phyloP scores from a whole-genome alignment of 2,888 invertebrate species.

The Laspeyria flexula region DNA sequence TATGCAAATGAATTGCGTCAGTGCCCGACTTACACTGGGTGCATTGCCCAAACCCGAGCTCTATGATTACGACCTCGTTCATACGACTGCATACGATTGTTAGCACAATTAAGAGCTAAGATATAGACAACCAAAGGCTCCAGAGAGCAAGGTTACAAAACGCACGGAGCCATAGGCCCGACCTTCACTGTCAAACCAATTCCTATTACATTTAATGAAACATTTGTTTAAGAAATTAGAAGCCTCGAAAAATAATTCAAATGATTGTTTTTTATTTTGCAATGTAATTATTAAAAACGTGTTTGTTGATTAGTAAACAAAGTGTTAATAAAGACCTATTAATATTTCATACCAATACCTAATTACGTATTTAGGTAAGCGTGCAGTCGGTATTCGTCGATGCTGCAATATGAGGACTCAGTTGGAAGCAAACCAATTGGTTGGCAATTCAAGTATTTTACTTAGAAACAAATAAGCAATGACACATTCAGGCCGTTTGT shows the following conservation, averaged over 20 bases:
- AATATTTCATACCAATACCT: conserved; percentile 30
- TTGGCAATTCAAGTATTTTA: not conserved
- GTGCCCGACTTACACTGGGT: conserved; percentile 51
- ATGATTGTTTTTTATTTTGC: not conserved
- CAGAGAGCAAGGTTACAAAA: conserved; percentile 64
- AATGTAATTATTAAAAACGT: conserved; percentile 1
- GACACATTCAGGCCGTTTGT: not conserved
- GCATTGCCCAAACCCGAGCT: conserved; percentile 53
- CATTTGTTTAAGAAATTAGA: conserved; percentile 4
- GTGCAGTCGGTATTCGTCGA: conserved; percentile 7
- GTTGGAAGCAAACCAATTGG: conserved; percentile 8
- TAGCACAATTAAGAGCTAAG: conserved; percentile 71
- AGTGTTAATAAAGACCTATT: conserved; percentile 27
- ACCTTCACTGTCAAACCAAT: conserved; percentile 38
- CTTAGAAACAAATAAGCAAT: not conserved
- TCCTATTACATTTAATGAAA: conserved; percentile 13
- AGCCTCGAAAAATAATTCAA: not conserved
- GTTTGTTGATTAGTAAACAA: conserved; percentile 27
- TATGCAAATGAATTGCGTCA: conserved; percentile 55
- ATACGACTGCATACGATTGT: conserved; percentile 64
- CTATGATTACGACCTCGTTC: conserved; percentile 61
- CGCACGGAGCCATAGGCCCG: conserved; percentile 54
- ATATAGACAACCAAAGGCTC: conserved; percentile 57
- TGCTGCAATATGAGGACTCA: conserved; percentile 24
- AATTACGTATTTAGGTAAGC: conserved; percentile 32